Conservation (phyloP, 2,113 vertebrate genomes). For the Pangasianodon gigas region DNA sequence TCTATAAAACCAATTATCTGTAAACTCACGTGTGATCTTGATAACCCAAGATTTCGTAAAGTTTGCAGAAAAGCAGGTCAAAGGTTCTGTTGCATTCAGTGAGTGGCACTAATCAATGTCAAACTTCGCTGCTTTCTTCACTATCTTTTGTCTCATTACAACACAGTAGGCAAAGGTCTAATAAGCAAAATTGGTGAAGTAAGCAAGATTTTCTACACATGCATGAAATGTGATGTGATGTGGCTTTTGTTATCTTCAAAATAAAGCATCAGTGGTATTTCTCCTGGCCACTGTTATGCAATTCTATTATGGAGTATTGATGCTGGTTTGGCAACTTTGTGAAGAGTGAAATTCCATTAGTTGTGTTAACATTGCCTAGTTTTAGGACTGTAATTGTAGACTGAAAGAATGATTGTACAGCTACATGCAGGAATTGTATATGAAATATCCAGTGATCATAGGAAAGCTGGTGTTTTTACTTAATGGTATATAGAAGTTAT, state of each 20-base stretch:
- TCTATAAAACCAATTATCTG: neutral
- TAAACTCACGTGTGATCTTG: neutral
- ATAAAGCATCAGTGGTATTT: neutral
- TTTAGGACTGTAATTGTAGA: neutral
- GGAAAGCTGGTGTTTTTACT: neutral
- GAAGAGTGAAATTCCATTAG: neutral
- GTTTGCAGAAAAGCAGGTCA: conserved; percentile 4
- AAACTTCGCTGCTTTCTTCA: neutral
- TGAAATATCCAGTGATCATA: neutral
- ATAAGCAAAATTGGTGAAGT: too few species aligned
- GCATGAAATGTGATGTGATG: neutral
- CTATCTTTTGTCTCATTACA: neutral
- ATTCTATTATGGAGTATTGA: neutral
- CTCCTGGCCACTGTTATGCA: neutral
- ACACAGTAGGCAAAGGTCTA: neutral
- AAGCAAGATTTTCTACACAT: neutral
- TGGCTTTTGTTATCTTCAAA: neutral
- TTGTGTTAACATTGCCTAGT: neutral
- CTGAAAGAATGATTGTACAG: neutral
- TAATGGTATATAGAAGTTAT: neutral
- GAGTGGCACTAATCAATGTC: neutral
- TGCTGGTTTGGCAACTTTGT: neutral
- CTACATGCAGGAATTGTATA: neutral
- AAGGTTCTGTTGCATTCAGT: conserved; percentile 12
- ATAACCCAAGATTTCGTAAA: neutral